Conservation (phyloP, 1,140 invertebrate genomes). For the Drosophila kohkoa region DNA sequence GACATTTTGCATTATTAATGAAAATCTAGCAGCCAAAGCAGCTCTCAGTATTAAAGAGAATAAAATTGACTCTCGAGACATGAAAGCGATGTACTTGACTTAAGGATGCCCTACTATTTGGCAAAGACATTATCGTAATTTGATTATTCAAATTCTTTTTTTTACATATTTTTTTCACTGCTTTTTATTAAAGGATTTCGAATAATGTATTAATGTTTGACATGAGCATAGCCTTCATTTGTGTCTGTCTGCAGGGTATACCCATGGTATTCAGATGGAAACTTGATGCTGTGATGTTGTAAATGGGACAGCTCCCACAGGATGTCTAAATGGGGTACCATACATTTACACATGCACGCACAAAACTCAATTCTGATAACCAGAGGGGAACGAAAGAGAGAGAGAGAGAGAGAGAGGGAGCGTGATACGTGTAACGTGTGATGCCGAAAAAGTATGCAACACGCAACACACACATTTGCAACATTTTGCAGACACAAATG, state of each 20-base stretch:
- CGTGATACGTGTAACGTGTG: constrained; percentile 20
- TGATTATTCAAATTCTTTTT: no score
- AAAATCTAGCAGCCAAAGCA: constrained; percentile 24
- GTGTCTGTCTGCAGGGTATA: constrained; percentile 17
- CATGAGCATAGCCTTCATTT: background rate
- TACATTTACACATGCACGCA: constrained; percentile 9
- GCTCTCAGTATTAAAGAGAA: background rate
- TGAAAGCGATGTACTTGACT: background rate
- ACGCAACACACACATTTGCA: constrained; percentile 58
- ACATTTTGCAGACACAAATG: constrained; percentile 66
- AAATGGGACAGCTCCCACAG: constrained; percentile 68
- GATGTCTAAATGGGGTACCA: constrained; percentile 37
- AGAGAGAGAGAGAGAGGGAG: background rate
- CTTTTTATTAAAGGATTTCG: no score
- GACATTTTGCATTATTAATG: constrained; percentile 44
- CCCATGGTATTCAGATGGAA: constrained; percentile 18
- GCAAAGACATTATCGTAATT: no score
- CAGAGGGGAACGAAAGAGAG: background rate
- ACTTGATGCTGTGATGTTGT: constrained; percentile 20
- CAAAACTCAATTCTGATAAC: constrained; percentile 12
- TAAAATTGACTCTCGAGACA: background rate
- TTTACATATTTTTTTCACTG: no score
- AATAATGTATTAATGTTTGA: no score
- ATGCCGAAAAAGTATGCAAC: constrained; percentile 45
- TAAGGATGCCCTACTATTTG: background rate